A percentile compares a stretch with the other conserved stretches of the same genome.
These are phyloP conservation scores for Eidolon helvum DNA, from an alignment of 2,113 vertebrate species.

Conservation along the genomic window DNA sequence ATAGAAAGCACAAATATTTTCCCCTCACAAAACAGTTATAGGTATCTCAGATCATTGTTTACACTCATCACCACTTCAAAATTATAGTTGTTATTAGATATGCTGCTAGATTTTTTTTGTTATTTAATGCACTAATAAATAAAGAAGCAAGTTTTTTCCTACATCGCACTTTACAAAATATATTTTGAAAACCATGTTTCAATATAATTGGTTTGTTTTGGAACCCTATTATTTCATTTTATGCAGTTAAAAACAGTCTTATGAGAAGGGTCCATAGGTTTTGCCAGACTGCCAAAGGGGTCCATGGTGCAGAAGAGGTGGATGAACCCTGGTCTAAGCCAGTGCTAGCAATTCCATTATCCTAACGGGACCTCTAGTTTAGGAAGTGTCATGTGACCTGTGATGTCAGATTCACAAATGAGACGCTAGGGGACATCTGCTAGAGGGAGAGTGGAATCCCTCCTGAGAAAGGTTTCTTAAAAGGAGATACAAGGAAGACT, in stretches of 20 bases:
- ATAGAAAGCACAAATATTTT: neutral
- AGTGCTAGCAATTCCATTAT: neutral
- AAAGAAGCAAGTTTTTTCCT: constrained; percentile 21
- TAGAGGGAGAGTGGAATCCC: neutral
- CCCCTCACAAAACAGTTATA: neutral
- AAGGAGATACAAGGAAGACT: neutral
- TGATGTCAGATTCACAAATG: neutral
- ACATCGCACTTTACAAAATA: neutral
- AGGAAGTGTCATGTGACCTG: neutral
- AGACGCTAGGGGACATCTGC: neutral
- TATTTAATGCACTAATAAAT: constrained; percentile 22
- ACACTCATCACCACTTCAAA: neutral
- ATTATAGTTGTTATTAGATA: neutral
- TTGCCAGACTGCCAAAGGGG: neutral
- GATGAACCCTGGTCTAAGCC: neutral
- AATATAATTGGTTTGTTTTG: neutral
- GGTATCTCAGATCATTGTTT: neutral
- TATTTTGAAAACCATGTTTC: constrained; percentile 43
- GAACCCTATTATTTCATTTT: neutral
- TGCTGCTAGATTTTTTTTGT: neutral
- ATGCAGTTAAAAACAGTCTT: neutral
- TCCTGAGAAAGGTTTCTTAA: neutral
- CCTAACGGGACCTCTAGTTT: neutral
- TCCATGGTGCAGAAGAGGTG: neutral
- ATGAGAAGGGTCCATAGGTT: neutral